Percentiles rank a stretch among this genome's conserved stretches.
phyloP scores from a whole-genome alignment of 1,140 invertebrate species.

The Bombyx mori region ASM3026992v2 NC_085134.1:670001-670500 shows the following conservation, averaged over 20 bases:
- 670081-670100: slow-evolving; percentile 34
- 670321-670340: slow-evolving; percentile 74
- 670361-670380: slow-evolving; percentile 32
- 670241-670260: slow-evolving; percentile 41
- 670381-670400: slow-evolving; percentile 68
- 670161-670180: slow-evolving; percentile 30
- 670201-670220: slow-evolving; percentile 27
- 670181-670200: slow-evolving; percentile 21
- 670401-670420: slow-evolving; percentile 48
- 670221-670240: slow-evolving; percentile 25
- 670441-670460: slow-evolving; percentile 73
- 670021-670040: slow-evolving; percentile 28
- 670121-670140: slow-evolving; percentile 22
- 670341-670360: slow-evolving; percentile 61
- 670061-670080: slow-evolving; percentile 29
- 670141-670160: slow-evolving; percentile 29
- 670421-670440: slow-evolving; percentile 47
- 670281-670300: slow-evolving; percentile 79
- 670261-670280: slow-evolving; percentile 69
- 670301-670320: slow-evolving; percentile 80
- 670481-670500: slow-evolving; percentile 77
- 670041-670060: slow-evolving; percentile 24
- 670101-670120: slow-evolving; percentile 33
- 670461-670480: slow-evolving; percentile 75
- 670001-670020: slow-evolving; percentile 37